Base-by-base conservation (phyloP, 2,797 vertebrate genomes). In the Telmatherina bonti region DNA sequence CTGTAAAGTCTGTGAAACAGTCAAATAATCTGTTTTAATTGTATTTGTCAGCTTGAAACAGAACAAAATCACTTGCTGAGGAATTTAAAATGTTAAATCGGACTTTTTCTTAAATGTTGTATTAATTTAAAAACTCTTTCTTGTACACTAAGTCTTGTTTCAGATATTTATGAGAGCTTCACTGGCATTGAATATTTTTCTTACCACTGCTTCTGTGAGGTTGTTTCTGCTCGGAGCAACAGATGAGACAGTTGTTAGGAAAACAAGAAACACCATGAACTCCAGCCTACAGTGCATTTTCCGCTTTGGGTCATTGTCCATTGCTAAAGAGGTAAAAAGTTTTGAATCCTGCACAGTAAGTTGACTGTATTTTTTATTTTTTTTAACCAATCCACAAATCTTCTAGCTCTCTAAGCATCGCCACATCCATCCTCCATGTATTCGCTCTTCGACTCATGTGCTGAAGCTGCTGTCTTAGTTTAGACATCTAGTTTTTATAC, bases 141-240 rank as follows among this genome's bases (percentile, higher is more conserved):
- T 15, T 38, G 12, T 1, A 15, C 1, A 38, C 36, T 15, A 13
- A 38, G 36, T 13, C n/a, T 35, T 22, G n/a, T 57, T 16, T 38
- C 13, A 16, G 7, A 16, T 20, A 49, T 1, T 57, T 30, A 20
- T n/a, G 43, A 8, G 7, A 54, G 52, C 29, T 24, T 1, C 29
- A 1, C 4, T 61, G 30, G 20, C n/a, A n/a, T n/a, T 41, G 2
- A 26, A 0, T 16, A 13, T 56, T 26, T 18, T 2, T 74, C 92
- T 94, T 86, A 94, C 94, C 88, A 81, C 60, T 0, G 91, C 92
- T 61, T 90, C 81, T 0, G 62, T 71, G 27, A 86, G 26, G 24
- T 85, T 84, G 1, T 79, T 73, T 47, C 70, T 72, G 78, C 82
- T 88, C 60, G 54, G 53, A 12, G 84, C 76, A 2, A 67, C 26